Percentiles rank a stretch among this genome's conserved stretches.
Conservation (phyloP, 2,888 invertebrate genomes). For the Rosalia funebris region DNA sequence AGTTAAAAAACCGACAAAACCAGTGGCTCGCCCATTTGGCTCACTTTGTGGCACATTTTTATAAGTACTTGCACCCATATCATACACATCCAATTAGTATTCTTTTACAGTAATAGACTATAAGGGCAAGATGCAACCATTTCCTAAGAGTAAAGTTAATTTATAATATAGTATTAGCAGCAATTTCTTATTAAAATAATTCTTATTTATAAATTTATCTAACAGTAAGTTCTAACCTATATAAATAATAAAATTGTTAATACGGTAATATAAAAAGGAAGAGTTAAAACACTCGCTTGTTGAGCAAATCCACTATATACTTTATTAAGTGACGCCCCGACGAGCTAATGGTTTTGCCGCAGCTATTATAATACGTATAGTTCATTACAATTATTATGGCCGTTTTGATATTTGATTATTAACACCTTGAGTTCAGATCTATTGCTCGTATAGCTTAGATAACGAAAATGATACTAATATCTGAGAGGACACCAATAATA, state of each 20-base stretch:
- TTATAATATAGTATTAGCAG: constrained; percentile 31
- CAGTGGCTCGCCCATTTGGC: constrained; percentile 42
- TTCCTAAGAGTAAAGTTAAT: constrained; percentile 30
- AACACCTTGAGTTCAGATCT: constrained; percentile 62
- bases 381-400: constrained; percentile 58
- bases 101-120: constrained; percentile 34
- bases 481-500: constrained; percentile 28
- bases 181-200: constrained; percentile 36
- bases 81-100: constrained; percentile 34
- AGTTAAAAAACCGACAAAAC: constrained; percentile 50
- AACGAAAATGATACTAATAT: constrained; percentile 36
- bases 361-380: constrained; percentile 53
- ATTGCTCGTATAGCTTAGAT: constrained; percentile 58
- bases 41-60: constrained; percentile 50
- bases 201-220: constrained; percentile 29
- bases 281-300: constrained; percentile 37
- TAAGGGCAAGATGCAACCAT: constrained; percentile 34
- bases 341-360: constrained; percentile 35
- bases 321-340: constrained; percentile 36
- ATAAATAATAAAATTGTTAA: constrained; percentile 34
- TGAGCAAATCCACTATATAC: constrained; percentile 41
- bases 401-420: constrained; percentile 62
- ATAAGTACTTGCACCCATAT: constrained; percentile 32
- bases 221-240: constrained; percentile 22
- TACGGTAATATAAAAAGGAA: constrained; percentile 33